Conservation (phyloP, 2,113 vertebrate genomes). For the Uria lomvia region DNA sequence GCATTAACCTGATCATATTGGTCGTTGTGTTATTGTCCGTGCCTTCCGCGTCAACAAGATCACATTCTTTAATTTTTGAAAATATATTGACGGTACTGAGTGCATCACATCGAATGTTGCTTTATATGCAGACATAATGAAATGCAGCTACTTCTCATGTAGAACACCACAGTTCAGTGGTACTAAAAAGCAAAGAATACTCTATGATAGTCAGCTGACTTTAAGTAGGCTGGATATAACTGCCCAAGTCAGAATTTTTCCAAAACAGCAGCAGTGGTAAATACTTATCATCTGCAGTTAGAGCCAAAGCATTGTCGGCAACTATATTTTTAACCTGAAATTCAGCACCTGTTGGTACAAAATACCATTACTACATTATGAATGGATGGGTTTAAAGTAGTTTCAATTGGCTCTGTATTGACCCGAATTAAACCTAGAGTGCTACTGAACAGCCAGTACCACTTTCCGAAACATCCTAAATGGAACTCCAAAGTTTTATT, state of each 20-base stretch:
- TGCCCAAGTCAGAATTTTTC: background rate
- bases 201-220: accelerated
- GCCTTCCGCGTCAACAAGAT: too few relatives aligned
- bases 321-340: background rate
- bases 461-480: background rate
- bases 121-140: background rate
- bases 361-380: background rate
- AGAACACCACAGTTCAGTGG: background rate
- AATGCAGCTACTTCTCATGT: background rate
- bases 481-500: background rate
- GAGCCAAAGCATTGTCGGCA: background rate
- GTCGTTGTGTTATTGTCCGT: too few relatives aligned
- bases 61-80: background rate
- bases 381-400: background rate
- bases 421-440: background rate
- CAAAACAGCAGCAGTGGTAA: background rate
- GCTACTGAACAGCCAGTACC: background rate
- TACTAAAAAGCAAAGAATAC: background rate
- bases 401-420: background rate
- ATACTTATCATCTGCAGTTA: background rate
- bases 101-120: background rate
- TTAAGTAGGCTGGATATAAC: background rate
- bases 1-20: too few relatives aligned
- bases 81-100: accelerated
- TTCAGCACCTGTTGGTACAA: background rate